Percentiles rank a stretch among this genome's conserved stretches.
Evolutionary conservation across 2,888 invertebrate species (phyloP).

Genomic region (Mylabris sibirica): DNA sequence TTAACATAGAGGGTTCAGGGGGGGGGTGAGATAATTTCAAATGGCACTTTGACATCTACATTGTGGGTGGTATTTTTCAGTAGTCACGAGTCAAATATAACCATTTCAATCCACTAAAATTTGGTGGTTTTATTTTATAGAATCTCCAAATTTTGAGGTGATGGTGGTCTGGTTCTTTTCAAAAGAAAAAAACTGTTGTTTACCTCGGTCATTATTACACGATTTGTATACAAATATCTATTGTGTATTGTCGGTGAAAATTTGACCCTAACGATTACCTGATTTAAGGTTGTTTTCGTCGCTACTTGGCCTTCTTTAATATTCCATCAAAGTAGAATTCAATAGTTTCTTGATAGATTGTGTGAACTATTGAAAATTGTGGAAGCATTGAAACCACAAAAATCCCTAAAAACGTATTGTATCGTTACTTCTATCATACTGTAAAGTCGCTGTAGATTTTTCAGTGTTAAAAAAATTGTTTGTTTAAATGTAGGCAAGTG

Average conservation of each 20-base stretch:
- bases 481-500: neutral
- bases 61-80: conserved; percentile 13
- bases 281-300: neutral
- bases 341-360: conserved; percentile 45
- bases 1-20: conserved; percentile 5
- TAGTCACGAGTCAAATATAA: conserved; percentile 2
- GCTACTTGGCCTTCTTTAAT: neutral
- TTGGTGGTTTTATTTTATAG: neutral
- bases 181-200: conserved; percentile 53
- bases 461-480: neutral
- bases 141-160: neutral
- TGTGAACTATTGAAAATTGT: conserved; percentile 43
- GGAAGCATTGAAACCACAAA: conserved; percentile 26
- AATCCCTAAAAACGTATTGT: neutral
- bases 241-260: conserved; percentile 45
- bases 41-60: conserved; percentile 12
- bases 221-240: conserved; percentile 58
- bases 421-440: neutral
- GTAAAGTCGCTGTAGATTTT: neutral
- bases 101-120: neutral
- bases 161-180: conserved; percentile 5
- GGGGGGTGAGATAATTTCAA: neutral
- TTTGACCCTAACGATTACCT: neutral
- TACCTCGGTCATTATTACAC: conserved; percentile 59
- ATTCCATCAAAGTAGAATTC: conserved; percentile 26